These are phyloP conservation scores for Crossocerus cetratus DNA, from an alignment of 2,888 invertebrate genomes.

Conservation along the genomic window DNA sequence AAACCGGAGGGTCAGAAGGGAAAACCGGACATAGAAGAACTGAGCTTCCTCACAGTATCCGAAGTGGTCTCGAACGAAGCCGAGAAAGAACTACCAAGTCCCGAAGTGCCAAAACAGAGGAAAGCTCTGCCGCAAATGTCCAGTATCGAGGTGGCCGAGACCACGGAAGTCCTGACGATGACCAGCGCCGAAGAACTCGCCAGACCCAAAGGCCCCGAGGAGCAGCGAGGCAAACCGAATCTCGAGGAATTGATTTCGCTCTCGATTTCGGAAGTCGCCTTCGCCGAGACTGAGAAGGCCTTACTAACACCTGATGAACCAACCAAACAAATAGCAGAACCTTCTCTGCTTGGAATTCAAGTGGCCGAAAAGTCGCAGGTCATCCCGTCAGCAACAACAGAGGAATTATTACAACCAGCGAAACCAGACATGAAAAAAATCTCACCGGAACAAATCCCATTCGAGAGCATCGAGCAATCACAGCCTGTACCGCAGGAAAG, in stretches of 20 bases:
- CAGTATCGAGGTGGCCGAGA: slow-evolving; percentile 73
- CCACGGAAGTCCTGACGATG: slow-evolving; percentile 64
- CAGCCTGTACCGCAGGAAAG: slow-evolving; percentile 67
- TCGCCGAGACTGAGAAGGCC: slow-evolving; percentile 72
- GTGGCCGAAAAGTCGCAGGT: slow-evolving; percentile 74
- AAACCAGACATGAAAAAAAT: slow-evolving; percentile 69
- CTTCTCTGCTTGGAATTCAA: slow-evolving; percentile 67
- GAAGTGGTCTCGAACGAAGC: slow-evolving; percentile 66
- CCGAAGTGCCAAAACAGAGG: slow-evolving; percentile 67
- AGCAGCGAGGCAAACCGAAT: slow-evolving; percentile 60
- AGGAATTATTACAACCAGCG: slow-evolving; percentile 59
- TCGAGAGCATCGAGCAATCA: slow-evolving; percentile 74
- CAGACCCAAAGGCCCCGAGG: slow-evolving; percentile 49
- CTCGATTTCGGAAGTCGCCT: slow-evolving; percentile 66
- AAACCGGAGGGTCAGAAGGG: slow-evolving; percentile 60
- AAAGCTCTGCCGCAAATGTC: slow-evolving; percentile 72
- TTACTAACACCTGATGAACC: slow-evolving; percentile 66
- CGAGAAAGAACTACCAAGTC: slow-evolving; percentile 56
- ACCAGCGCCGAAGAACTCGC: slow-evolving; percentile 57
- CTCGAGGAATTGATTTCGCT: slow-evolving; percentile 64
- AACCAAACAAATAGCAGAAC: slow-evolving; percentile 65
- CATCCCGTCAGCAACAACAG: slow-evolving; percentile 58
- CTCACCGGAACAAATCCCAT: slow-evolving; percentile 72
- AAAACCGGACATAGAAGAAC: slow-evolving; percentile 63
- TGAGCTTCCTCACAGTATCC: slow-evolving; percentile 63